Evolutionary conservation across 2,888 invertebrate genomes (phyloP).

Genomic region (Cantharis rufa): DNA sequence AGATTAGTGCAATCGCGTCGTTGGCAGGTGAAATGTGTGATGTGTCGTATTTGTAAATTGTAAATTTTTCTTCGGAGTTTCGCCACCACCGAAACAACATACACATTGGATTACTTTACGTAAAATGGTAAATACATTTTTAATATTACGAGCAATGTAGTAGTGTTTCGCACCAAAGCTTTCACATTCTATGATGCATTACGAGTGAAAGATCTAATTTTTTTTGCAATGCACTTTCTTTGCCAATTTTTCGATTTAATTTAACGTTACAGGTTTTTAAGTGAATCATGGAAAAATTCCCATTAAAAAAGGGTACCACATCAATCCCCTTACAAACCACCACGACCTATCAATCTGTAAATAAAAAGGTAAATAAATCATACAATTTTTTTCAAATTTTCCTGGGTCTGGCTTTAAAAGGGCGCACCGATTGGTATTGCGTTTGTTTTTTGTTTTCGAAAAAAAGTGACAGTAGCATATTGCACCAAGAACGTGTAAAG

Average conservation of each 20-base stretch:
- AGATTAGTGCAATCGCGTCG: constrained; percentile 18
- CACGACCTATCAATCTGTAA: constrained; percentile 65
- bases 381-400: neutral
- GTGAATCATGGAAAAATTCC: constrained; percentile 71
- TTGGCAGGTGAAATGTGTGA: constrained; percentile 17
- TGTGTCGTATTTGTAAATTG: constrained; percentile 15
- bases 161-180: constrained; percentile 2
- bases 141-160: neutral
- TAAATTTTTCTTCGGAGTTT: neutral
- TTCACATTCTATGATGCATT: constrained; percentile 10
- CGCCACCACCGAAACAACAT: neutral
- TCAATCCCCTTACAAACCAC: constrained; percentile 59
- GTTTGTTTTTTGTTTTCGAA: neutral
- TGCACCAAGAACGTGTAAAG: neutral
- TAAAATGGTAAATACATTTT: constrained; percentile 18
- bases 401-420: neutral
- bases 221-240: neutral
- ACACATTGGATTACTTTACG: neutral
- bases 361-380: constrained; percentile 61
- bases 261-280: constrained; percentile 40
- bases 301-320: constrained; percentile 63
- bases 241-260: constrained; percentile 5
- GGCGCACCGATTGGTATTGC: neutral
- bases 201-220: constrained; percentile 15
- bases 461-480: neutral